Conservation (phyloP, 2,797 vertebrate genomes). For the Macroramphosus scolopax region DNA sequence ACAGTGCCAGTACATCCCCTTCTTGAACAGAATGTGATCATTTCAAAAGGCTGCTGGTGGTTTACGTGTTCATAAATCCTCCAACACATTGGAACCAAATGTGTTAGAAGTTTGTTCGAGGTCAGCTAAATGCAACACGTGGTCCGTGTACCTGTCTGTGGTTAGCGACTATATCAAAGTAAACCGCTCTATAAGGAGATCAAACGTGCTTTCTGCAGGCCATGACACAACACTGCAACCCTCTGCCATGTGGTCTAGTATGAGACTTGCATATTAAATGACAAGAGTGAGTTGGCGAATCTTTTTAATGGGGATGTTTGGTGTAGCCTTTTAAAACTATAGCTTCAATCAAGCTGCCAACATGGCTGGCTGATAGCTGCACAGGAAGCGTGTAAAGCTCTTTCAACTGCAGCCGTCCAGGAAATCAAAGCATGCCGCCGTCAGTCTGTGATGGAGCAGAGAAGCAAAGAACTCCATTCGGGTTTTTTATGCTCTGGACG, state of each 20-base stretch:
- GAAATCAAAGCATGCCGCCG: conserved; percentile 53
- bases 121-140: no score
- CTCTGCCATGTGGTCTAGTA: conserved; percentile 20
- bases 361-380: conserved; percentile 42
- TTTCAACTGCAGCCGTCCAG: conserved; percentile 54
- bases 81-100: no score
- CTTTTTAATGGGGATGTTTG: conserved; percentile 6
- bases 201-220: conserved; percentile 16
- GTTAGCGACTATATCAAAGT: no score
- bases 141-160: no score
- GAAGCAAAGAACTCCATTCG: conserved; percentile 9
- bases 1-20: conserved; percentile 56
- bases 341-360: conserved; percentile 49
- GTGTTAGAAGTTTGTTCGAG: no score
- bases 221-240: conserved; percentile 20
- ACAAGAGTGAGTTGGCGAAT: conserved; percentile 14
- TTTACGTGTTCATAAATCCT: no score
- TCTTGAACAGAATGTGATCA: conserved; percentile 13
- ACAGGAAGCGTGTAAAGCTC: conserved; percentile 47
- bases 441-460: conserved; percentile 42
- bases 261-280: conserved; percentile 26
- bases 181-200: no score
- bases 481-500: conserved; percentile 19
- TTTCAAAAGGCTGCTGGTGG: no score
- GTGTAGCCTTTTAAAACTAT: conserved; percentile 21